Percentiles rank a stretch among this genome's conserved stretches.
These are phyloP conservation scores for Limosa lapponica DNA, from an alignment of 2,797 vertebrate species.

Conservation along the genomic window DNA sequence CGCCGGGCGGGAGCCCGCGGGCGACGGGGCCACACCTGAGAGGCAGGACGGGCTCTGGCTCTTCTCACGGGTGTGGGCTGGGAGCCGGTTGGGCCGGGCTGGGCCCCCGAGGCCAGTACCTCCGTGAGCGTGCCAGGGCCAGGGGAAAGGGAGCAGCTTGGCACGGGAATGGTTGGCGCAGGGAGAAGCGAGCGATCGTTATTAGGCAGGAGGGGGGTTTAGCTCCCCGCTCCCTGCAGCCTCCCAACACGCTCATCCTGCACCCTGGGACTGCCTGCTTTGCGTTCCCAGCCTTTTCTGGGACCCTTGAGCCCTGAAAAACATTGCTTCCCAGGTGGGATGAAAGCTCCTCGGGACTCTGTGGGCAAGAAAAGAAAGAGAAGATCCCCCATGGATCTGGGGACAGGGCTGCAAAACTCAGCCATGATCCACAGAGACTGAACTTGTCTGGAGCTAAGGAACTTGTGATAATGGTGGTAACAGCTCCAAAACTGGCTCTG, in stretches of 20 bases:
- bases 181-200: not conserved
- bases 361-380: rapidly evolving
- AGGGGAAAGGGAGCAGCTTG: not conserved
- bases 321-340: not conserved
- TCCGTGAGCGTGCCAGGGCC: conserved; percentile 29
- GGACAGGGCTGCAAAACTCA: not conserved
- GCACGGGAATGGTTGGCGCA: not conserved
- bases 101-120: conserved; percentile 24
- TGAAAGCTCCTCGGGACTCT: rapidly evolving
- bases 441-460: not conserved
- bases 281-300: not conserved
- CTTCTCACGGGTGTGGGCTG: conserved; percentile 63
- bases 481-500: not conserved
- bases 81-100: conserved; percentile 34
- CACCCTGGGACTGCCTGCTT: not conserved
- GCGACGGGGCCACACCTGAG: conserved; percentile 56
- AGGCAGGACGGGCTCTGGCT: not conserved
- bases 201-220: not conserved
- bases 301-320: not conserved
- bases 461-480: not conserved
- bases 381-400: not conserved
- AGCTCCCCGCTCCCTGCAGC: not conserved
- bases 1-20: not conserved
- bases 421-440: not conserved
- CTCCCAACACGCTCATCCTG: not conserved